Conservation (phyloP, 2,113 vertebrate species). For the Donacobius atricapilla region DNA sequence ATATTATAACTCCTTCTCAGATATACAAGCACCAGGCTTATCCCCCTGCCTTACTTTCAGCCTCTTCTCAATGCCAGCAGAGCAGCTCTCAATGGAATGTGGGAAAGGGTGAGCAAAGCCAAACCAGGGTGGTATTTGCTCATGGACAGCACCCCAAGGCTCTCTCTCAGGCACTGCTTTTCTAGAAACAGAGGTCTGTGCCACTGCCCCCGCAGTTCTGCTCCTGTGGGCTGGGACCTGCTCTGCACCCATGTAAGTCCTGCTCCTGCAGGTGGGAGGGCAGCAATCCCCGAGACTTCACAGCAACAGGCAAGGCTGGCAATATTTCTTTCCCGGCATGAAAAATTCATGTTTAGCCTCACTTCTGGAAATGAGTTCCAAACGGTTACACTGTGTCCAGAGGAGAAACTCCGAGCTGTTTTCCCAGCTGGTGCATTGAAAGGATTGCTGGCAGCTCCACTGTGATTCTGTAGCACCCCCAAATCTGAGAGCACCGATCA, state of each 20-base stretch:
- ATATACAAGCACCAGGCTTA: not conserved
- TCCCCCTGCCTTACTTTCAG: not conserved
- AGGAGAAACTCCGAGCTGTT: not conserved
- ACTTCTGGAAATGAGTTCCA: not conserved
- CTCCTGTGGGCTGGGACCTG: not conserved
- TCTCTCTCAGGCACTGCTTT: not conserved
- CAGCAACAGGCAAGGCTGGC: not conserved
- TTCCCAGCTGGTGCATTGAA: not conserved
- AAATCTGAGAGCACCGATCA: not conserved
- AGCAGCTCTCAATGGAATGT: rapidly evolving
- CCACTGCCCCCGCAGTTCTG: not conserved
- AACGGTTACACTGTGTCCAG: not conserved
- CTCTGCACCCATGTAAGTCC: rapidly evolving
- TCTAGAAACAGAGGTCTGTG: not conserved
- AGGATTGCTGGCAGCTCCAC: not conserved
- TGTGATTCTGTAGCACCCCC: not conserved
- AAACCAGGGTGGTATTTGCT: rapidly evolving
- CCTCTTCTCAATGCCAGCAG: not conserved
- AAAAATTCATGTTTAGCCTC: not conserved
- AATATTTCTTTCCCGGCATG: not conserved
- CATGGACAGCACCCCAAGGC: not conserved
- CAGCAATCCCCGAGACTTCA: not conserved
- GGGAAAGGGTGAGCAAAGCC: not conserved
- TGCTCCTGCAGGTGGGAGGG: not conserved
- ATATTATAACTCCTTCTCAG: not conserved